Base-by-base conservation (phyloP, 1,140 invertebrate genomes). In the Hyphantria cunea region DNA sequence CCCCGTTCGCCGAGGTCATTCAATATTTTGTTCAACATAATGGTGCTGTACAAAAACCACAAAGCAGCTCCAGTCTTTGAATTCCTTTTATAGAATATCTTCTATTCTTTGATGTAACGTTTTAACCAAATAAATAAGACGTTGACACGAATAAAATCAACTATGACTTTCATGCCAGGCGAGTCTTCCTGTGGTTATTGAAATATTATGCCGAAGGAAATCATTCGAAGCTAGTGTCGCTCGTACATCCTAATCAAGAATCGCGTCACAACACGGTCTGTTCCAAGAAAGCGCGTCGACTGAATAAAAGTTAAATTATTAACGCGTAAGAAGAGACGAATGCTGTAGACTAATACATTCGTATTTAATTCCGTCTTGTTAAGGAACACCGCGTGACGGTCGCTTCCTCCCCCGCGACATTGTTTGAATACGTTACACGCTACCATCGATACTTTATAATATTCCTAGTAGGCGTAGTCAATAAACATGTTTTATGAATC, bases 351-450 rank as follows among this genome's bases (percentile, higher is more conserved):
- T 77, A 80, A 79, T 81, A 78, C 82, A 73, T 82, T 80, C 70
- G 76, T 85, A 81, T 89, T 89, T 89, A 89, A 86, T 83, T 84
- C 74, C 64, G 80, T 84, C 84, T 82, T 77, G 81, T 82, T 85
- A 78, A 74, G 71, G 74, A 66, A 69, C 72, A 55, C 62, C 64
- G 72, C 78, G 76, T 84, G 83, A 85, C 78, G 82, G 67, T 49
- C 71, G 77, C 72, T 86, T 89, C 86, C 84, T 86, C 72, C 70
- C 61, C 60, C 52, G 72, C 61, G 76, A 82, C 82, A 79, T 72
- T 67, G 68, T 74, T 73, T 72, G 80, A 89, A 85, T 85, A 85
- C 64, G 51, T 69, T 68, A 76, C 59, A 48, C 37, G 50, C 61
- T 39, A 60, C 59, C 61, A 41, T 56, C 47, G 39, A 69, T 69